Evolutionary conservation across 2,113 vertebrate species (phyloP).

Genomic region (Camelus bactrianus): DNA sequence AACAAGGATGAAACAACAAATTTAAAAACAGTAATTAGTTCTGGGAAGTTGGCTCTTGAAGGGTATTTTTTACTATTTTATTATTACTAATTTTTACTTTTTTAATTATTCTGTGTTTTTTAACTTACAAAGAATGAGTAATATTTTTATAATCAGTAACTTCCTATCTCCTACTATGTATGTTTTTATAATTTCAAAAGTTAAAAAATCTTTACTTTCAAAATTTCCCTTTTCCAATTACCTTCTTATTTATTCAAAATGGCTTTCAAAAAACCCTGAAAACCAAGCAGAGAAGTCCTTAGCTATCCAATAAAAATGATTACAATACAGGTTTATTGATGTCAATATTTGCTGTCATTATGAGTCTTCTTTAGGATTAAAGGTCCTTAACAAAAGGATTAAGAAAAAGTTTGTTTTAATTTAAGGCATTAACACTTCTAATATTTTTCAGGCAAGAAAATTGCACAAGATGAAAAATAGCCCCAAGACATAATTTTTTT

Average conservation of each 20-base stretch:
- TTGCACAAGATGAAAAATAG: not conserved
- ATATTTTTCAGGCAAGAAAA: constrained; percentile 45
- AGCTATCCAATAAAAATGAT: not conserved
- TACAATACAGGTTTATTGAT: not conserved
- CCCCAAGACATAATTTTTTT: not conserved
- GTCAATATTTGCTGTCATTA: not conserved
- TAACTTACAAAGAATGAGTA: not conserved
- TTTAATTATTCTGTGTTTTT: constrained; percentile 39
- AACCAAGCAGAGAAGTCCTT: not conserved
- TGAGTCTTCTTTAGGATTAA: constrained; percentile 29
- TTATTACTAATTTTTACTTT: not conserved
- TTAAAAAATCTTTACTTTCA: constrained; percentile 27
- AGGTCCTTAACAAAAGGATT: not conserved
- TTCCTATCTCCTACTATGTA: not conserved
- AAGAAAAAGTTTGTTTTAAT: not conserved
- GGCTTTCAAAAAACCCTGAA: constrained; percentile 41
- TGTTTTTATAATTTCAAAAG: constrained; percentile 26
- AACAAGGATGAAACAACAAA: constrained; percentile 15
- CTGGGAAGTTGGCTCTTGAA: not conserved
- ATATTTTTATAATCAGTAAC: constrained; percentile 26
- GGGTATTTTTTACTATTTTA: not conserved
- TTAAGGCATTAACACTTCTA: constrained; percentile 31
- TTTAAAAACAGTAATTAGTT: constrained; percentile 44
- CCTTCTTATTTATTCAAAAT: constrained; percentile 34
- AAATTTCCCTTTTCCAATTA: constrained; percentile 29